Conservation (phyloP, 2,888 invertebrate species). For the Subacronicta megacephala region DNA sequence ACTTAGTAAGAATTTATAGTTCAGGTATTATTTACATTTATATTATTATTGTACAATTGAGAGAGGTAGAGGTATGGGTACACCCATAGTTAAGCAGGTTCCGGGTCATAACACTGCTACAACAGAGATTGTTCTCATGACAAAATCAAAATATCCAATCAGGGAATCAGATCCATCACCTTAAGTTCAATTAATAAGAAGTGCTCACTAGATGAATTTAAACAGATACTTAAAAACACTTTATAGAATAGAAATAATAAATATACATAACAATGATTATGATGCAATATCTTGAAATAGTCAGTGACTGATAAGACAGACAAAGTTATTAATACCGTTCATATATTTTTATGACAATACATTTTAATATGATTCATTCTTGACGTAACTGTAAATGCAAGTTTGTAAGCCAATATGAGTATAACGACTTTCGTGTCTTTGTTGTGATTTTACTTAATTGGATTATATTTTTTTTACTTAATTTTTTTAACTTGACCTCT, state of each 20-base stretch:
- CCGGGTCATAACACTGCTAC: no score
- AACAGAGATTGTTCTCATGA: no score
- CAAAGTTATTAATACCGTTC: conserved; percentile 58
- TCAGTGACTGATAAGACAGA: conserved; percentile 59
- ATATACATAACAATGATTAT: conserved; percentile 36
- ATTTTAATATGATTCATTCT: conserved; percentile 32
- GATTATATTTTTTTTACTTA: conserved; percentile 1
- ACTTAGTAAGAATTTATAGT: not conserved
- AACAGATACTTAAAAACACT: not conserved
- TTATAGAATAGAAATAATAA: conserved; percentile 17
- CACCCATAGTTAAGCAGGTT: no score
- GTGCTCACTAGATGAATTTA: no score
- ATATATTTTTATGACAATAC: conserved; percentile 55
- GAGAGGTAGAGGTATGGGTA: no score
- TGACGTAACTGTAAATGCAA: conserved; percentile 50
- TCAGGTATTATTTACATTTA: not conserved
- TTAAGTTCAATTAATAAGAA: no score
- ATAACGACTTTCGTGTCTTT: conserved; percentile 64
- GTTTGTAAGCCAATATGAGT: conserved; percentile 53
- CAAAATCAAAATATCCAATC: no score
- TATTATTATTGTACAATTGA: no score
- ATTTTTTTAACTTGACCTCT: not conserved
- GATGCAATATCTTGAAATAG: conserved; percentile 59
- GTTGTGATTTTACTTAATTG: conserved; percentile 39
- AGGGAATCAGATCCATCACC: no score